Evolutionary conservation across 2,797 vertebrate genomes (phyloP), one percentile per base, ranked within the genome.

Genomic region (Hozukius guyotensis): DNA sequence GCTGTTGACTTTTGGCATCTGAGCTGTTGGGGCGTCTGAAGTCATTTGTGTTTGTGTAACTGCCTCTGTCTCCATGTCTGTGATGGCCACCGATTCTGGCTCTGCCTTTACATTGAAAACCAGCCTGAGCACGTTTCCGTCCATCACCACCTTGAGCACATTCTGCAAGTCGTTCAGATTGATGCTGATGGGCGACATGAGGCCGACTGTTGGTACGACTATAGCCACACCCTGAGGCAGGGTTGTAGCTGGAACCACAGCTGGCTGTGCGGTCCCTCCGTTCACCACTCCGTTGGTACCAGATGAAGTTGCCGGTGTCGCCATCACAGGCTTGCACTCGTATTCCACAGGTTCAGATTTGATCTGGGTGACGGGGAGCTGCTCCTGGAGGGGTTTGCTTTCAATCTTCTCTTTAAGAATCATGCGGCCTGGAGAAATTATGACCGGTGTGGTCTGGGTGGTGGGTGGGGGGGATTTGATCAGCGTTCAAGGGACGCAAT

Each of bases 281-380:
- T 94, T 96, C 84, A 97, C 96, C 69, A 96, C 96, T 59, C 96
- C 95, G 14, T 97, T 97, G 87, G 95, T 95, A 65, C 96, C 94
- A 61, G 96, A 22, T 1, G 91, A 75, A 1, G 89, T 76, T 0
- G 96, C 96, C 72, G 97, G 94, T 72, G 96, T 86, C 52, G 97
- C 96, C 86, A 95, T 93, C 81, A 94, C 96, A 24, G 97, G 96
- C 89, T 98, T 98, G 91, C 97, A 97, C 67, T 97, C 97, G 84
- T 97, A 97, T 93, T 99, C 98, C 96, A 97, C 96, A 92, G 97
- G 97, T 94, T 99, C 98, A 53, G 97, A 97, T 97, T 99, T 99
- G 96, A 99, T 99, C 96, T 99, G 98, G 92, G 97, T 99, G 93
- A 98, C 88, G 52, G 98, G 97, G 83, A 98, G 97, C 92, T 98